A percentile compares a stretch with the other conserved stretches of the same genome.
These are phyloP conservation scores for Asbolus verrucosus DNA, from an alignment of 1,140 invertebrate species.

Conservation along the genomic window DNA sequence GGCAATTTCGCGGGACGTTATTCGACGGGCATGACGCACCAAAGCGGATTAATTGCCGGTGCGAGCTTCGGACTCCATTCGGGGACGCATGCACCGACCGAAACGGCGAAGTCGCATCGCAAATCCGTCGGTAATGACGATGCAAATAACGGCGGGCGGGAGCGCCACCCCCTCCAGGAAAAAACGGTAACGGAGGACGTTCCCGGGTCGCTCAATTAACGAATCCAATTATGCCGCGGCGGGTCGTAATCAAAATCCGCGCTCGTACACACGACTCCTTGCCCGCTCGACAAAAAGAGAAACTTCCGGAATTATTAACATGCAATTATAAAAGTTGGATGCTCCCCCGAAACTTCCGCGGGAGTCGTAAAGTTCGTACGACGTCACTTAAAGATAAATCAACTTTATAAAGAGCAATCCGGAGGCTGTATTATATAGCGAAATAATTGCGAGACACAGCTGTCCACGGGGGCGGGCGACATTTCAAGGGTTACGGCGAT, in stretches of 20 bases:
- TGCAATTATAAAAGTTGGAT: slow-evolving; percentile 9
- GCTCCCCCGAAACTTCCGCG: not conserved
- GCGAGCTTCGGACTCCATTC: not conserved
- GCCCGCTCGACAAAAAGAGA: not conserved
- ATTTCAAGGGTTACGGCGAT: too few relatives aligned
- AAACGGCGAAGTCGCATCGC: slow-evolving; percentile 1
- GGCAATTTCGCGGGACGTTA: not conserved
- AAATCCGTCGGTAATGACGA: not conserved
- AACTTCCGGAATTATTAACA: slow-evolving; percentile 8
- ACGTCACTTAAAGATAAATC: slow-evolving; percentile 3
- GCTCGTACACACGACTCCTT: not conserved
- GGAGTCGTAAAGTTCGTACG: not conserved
- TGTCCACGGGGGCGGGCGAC: not conserved
- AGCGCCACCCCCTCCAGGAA: too few relatives aligned
- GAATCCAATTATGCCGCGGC: slow-evolving; percentile 1
- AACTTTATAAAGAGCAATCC: slow-evolving; percentile 7
- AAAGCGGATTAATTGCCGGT: not conserved
- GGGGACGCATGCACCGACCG: not conserved
- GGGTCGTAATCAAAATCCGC: not conserved
- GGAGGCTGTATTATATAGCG: not conserved
- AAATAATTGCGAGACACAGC: not conserved
- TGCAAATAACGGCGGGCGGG: not conserved
- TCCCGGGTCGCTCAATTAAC: not conserved
- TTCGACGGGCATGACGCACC: not conserved
- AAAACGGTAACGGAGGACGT: too few relatives aligned